These are phyloP conservation scores for Drosophila pseudotakahashii DNA, from an alignment of 2,888 invertebrate genomes.

Conservation along the genomic window DNA sequence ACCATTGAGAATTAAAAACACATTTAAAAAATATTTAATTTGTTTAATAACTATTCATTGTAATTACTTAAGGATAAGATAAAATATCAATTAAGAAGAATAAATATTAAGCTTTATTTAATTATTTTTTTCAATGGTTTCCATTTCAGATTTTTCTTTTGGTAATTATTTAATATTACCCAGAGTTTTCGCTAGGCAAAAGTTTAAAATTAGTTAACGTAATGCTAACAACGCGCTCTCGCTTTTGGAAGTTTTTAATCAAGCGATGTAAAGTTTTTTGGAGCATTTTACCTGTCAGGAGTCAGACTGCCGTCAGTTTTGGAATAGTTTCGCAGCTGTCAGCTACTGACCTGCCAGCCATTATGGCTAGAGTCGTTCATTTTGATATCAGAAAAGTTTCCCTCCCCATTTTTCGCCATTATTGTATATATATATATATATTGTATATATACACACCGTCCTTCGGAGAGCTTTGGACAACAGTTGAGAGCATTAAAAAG, in stretches of 20 bases:
- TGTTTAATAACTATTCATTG: too few species aligned
- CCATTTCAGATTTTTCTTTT: too few species aligned
- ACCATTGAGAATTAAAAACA: too few species aligned
- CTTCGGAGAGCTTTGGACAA: slow-evolving; percentile 24
- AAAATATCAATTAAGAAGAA: too few species aligned
- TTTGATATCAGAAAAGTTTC: slow-evolving; percentile 26
- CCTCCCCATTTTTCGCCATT: not conserved
- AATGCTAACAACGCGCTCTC: slow-evolving; percentile 10
- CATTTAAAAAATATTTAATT: too few species aligned
- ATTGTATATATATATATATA: not conserved
- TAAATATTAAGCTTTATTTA: too few species aligned
- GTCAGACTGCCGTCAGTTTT: slow-evolving; percentile 2
- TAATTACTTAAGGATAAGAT: too few species aligned
- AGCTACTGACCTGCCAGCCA: slow-evolving; percentile 27
- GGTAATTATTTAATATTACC: not conserved
- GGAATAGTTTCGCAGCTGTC: slow-evolving; percentile 33
- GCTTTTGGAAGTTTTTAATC: slow-evolving; percentile 18
- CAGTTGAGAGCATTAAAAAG: slow-evolving; percentile 69
- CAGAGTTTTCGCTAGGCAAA: not conserved
- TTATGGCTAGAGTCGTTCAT: slow-evolving; percentile 25
- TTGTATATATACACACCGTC: not conserved
- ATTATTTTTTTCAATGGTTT: too few species aligned
- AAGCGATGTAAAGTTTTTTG: slow-evolving; percentile 22
- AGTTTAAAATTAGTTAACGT: slow-evolving; percentile 22
- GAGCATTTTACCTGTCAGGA: slow-evolving; percentile 13